Percentiles rank a stretch among this genome's conserved stretches.
Conservation (phyloP, 1,140 invertebrate genomes). For the Pantala flavescens region DNA sequence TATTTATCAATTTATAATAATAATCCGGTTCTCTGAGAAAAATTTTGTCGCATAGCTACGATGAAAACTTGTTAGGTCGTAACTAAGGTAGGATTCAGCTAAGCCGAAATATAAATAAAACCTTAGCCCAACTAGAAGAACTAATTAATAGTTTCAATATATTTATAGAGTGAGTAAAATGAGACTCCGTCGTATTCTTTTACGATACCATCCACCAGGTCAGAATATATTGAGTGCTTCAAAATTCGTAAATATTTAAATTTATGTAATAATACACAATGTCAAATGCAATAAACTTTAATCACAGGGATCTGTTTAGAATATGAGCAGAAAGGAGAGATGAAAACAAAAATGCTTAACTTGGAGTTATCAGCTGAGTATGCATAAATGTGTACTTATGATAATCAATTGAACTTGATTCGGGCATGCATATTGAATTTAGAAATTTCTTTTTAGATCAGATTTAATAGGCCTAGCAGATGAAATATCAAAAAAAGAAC, state of each 20-base stretch:
- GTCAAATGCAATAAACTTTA: constrained; percentile 16
- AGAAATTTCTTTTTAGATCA: constrained; percentile 35
- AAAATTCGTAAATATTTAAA: constrained; percentile 15
- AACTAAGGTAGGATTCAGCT: no score
- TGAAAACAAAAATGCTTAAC: constrained; percentile 51
- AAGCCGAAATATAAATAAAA: no score
- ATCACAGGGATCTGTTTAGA: constrained; percentile 44
- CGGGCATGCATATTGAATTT: neutral
- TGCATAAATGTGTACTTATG: constrained; percentile 22
- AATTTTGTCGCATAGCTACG: no score
- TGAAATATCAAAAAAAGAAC: constrained; percentile 38
- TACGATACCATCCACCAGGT: constrained; percentile 56
- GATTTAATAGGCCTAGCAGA: constrained; percentile 41
- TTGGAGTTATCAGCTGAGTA: constrained; percentile 46
- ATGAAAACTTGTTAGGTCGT: no score
- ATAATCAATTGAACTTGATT: neutral
- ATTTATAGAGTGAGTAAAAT: constrained; percentile 29
- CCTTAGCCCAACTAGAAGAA: no score
- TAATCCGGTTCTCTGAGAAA: no score
- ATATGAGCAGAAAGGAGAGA: constrained; percentile 42
- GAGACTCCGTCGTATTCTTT: constrained; percentile 52
- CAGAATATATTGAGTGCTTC: constrained; percentile 21
- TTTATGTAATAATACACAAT: constrained; percentile 11
- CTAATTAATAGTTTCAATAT: no score
- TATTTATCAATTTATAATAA: no score